Percentiles rank a stretch among this genome's conserved stretches.
Evolutionary conservation across 2,797 vertebrate species (phyloP).

Genomic region (Todus mexicanus): DNA sequence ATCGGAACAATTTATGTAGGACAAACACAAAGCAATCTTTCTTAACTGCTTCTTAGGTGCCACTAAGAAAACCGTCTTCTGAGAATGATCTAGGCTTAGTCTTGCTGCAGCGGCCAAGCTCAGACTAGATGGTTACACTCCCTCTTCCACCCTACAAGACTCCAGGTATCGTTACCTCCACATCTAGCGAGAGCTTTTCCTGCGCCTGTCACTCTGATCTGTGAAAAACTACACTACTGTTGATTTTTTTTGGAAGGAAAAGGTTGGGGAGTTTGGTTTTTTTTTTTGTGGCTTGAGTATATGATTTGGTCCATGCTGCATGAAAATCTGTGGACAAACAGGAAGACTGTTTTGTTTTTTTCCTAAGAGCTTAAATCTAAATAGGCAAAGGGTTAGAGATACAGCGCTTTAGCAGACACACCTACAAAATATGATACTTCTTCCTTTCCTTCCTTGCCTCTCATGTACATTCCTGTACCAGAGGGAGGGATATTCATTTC

Average conservation of each 20-base stretch:
- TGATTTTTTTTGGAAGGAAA: neutral
- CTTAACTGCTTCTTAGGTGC: neutral
- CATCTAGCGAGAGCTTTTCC: accelerated
- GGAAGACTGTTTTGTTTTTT: neutral
- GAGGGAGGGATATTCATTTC: neutral
- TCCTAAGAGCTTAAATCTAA: neutral
- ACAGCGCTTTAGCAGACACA: neutral
- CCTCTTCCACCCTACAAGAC: neutral
- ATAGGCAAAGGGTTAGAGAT: neutral
- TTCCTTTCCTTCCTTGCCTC: neutral
- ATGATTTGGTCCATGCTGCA: neutral
- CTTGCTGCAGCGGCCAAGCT: neutral
- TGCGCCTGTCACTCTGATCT: neutral
- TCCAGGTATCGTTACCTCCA: neutral
- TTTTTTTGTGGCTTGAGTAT: neutral
- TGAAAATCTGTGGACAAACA: neutral
- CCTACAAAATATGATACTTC: neutral
- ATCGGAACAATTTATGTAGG: neutral
- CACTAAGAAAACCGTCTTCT: neutral
- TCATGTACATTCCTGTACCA: neutral
- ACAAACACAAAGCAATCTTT: neutral
- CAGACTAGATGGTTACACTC: neutral
- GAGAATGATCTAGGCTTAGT: neutral
- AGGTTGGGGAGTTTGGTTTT: accelerated
- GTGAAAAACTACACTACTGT: neutral